These are phyloP conservation scores for Ramphastos sulfuratus DNA, from an alignment of 2,113 vertebrate genomes.

Conservation along the genomic window DNA sequence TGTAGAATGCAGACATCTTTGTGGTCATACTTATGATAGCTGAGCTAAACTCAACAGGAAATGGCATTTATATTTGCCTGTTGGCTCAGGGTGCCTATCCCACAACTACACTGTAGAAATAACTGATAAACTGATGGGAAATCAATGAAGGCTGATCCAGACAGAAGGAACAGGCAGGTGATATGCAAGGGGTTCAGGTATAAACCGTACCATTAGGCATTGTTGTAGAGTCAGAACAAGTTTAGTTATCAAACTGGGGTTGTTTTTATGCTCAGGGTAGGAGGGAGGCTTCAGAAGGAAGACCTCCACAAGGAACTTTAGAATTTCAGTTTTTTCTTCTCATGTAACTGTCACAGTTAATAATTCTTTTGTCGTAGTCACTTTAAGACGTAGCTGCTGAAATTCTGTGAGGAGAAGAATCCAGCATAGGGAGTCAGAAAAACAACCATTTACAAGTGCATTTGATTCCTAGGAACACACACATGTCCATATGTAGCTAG, in stretches of 20 bases:
- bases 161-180: not conserved
- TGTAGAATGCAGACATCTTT: slow-evolving; percentile 37
- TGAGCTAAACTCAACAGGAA: slow-evolving; percentile 50
- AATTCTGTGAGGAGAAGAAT: not conserved
- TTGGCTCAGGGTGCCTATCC: not conserved
- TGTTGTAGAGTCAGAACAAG: not conserved
- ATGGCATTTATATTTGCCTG: not conserved
- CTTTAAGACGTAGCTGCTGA: not conserved
- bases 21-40: slow-evolving; percentile 24
- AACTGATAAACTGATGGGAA: not conserved
- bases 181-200: not conserved
- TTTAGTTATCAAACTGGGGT: not conserved
- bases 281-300: not conserved
- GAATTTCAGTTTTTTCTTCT: not conserved
- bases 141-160: not conserved
- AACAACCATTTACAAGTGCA: not conserved
- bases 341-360: not conserved
- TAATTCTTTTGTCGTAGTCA: not conserved
- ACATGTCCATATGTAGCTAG: not conserved
- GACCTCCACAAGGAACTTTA: not conserved
- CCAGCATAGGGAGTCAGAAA: not conserved
- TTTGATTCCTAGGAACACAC: not conserved
- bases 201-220: not conserved
- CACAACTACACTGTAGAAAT: not conserved
- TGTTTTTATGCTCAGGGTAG: not conserved